Evolutionary conservation across 2,113 vertebrate species (phyloP).

Genomic region (Pica pica): DNA sequence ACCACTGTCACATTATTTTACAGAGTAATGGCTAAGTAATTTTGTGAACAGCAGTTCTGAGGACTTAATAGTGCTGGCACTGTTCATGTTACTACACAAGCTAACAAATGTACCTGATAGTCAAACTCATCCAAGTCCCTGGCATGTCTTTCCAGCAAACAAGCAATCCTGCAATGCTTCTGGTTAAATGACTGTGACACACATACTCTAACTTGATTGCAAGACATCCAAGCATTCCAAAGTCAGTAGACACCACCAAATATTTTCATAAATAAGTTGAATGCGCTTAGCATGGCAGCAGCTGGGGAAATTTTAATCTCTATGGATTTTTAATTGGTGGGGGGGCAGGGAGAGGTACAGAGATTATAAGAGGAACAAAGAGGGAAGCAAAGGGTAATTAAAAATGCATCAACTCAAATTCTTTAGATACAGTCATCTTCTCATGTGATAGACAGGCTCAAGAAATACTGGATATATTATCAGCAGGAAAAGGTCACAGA

Average conservation of each 20-base stretch:
- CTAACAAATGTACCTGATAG: background rate
- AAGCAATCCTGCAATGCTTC: background rate
- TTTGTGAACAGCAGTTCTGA: background rate
- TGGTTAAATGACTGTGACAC: background rate
- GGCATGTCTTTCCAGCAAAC: background rate
- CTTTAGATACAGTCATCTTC: background rate
- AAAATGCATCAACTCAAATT: background rate
- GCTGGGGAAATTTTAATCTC: background rate
- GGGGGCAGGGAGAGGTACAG: accelerated
- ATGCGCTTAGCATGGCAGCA: background rate
- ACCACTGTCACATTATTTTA: background rate
- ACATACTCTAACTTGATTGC: background rate
- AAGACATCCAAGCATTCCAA: background rate
- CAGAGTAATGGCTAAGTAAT: background rate
- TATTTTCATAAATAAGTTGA: background rate
- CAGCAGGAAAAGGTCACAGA: background rate
- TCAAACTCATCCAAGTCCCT: background rate
- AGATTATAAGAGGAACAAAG: background rate
- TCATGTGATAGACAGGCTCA: background rate
- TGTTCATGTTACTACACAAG: background rate
- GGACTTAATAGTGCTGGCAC: background rate
- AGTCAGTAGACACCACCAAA: background rate
- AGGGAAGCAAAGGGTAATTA: background rate
- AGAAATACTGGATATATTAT: background rate
- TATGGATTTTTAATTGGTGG: background rate